Evolutionary conservation across 2,113 vertebrate species (phyloP).

Genomic region (Callithrix jacchus): DNA sequence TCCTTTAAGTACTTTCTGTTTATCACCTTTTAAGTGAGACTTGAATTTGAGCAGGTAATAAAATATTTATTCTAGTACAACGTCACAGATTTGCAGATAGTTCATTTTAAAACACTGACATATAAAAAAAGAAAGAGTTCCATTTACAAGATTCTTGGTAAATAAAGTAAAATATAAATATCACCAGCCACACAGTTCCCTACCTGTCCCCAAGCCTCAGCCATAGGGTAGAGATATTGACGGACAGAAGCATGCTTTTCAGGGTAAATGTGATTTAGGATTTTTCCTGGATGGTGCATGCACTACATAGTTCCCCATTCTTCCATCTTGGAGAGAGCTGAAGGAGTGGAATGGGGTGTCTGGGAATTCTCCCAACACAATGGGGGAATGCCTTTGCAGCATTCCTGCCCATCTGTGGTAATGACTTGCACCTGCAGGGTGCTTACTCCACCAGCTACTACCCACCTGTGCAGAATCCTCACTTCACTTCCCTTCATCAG

Average conservation of each 20-base stretch:
- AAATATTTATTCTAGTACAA: not conserved
- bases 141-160: not conserved
- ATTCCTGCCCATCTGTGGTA: fast-evolving
- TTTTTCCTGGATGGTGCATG: not conserved
- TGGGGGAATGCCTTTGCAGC: not conserved
- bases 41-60: not conserved
- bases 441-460: not conserved
- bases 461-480: fast-evolving
- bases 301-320: not conserved
- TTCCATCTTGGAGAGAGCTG: not conserved
- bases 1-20: not conserved
- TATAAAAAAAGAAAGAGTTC: not conserved
- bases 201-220: not conserved
- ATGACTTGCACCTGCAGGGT: fast-evolving
- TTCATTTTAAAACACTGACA: not conserved
- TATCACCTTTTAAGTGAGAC: not conserved
- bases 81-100: not conserved
- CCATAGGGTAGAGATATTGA: not conserved
- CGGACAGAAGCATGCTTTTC: not conserved
- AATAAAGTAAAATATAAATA: not conserved
- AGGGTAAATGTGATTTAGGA: not conserved
- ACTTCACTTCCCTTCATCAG: not conserved
- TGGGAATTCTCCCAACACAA: not conserved
- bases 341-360: not conserved
- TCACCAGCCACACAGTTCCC: not conserved